Percentiles rank a stretch among this genome's conserved stretches.
Evolutionary conservation across 1,140 invertebrate genomes (phyloP).

Genomic region (Bombyx mandarina): DNA sequence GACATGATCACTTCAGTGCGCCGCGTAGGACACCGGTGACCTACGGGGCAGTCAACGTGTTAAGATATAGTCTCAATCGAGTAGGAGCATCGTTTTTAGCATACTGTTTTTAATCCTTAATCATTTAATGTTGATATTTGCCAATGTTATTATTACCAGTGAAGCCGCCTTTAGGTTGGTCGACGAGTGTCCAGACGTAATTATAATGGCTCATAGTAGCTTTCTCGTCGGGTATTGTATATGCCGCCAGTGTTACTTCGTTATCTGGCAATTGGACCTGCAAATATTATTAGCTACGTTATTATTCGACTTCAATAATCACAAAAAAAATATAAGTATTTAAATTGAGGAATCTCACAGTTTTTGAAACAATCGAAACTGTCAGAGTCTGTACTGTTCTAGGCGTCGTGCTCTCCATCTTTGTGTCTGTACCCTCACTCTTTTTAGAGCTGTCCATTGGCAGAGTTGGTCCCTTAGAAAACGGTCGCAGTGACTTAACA

Average conservation of each 20-base stretch:
- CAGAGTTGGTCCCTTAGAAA: slow-evolving; percentile 49
- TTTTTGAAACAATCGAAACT: slow-evolving; percentile 84
- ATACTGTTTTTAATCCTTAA: too few relatives aligned
- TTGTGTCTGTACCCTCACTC: slow-evolving; percentile 31
- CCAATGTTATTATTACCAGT: slow-evolving; percentile 51
- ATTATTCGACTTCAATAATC: too few relatives aligned
- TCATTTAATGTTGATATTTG: too few relatives aligned
- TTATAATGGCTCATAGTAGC: slow-evolving; percentile 82
- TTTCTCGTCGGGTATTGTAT: slow-evolving; percentile 82
- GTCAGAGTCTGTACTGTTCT: slow-evolving; percentile 76
- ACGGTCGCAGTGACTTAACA: slow-evolving; percentile 44
- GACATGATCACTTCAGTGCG: too few relatives aligned
- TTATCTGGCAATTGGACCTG: slow-evolving; percentile 79
- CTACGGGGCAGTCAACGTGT: too few relatives aligned
- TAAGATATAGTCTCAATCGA: too few relatives aligned
- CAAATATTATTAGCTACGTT: not conserved
- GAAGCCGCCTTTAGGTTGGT: slow-evolving; percentile 83
- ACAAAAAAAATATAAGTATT: too few relatives aligned
- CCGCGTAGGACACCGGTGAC: too few relatives aligned
- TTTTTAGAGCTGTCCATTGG: slow-evolving; percentile 50
- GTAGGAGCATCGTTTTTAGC: too few relatives aligned
- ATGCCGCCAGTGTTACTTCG: slow-evolving; percentile 84
- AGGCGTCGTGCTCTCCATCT: slow-evolving; percentile 50
- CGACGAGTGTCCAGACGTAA: slow-evolving; percentile 90
- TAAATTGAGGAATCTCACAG: slow-evolving; percentile 57